phyloP scores from a whole-genome alignment of 37 sponge, comb jelly and placozoan species.

The Bolinopsis microptera region DNA sequence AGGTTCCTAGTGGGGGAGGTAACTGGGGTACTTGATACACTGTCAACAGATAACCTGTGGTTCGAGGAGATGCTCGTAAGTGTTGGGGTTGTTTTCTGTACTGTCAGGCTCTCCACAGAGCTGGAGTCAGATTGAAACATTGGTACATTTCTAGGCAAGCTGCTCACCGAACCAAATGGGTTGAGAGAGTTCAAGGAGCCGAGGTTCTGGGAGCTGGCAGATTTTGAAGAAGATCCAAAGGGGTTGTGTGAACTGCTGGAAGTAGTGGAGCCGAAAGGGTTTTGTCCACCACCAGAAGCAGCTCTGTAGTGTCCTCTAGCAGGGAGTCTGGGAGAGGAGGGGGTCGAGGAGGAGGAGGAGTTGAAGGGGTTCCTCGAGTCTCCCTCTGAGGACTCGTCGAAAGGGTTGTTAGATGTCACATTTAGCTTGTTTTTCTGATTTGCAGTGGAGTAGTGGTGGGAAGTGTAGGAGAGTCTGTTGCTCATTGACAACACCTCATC shows the following conservation, averaged over 20 bases:
- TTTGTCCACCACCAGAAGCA: neutral
- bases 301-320: neutral
- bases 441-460: neutral
- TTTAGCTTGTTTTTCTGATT: neutral
- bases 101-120: neutral
- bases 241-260: slow-evolving; percentile 24
- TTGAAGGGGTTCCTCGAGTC: neutral
- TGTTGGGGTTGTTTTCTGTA: neutral
- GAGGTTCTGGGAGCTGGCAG: neutral
- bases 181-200: slow-evolving; percentile 13
- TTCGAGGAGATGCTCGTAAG: neutral
- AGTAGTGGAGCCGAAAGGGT: slow-evolving; percentile 29
- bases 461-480: neutral
- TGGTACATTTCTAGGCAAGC: neutral
- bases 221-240: neutral
- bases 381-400: neutral
- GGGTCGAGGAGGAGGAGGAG: slow-evolving; percentile 25
- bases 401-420: neutral
- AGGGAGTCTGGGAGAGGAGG: neutral
- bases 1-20: neutral
- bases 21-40: neutral
- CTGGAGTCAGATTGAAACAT: neutral
- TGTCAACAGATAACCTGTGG: neutral
- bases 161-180: neutral
- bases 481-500: neutral